These are phyloP conservation scores for Ornithoptera alexandrae DNA, from an alignment of 2,888 invertebrate genomes.

Conservation along the genomic window DNA sequence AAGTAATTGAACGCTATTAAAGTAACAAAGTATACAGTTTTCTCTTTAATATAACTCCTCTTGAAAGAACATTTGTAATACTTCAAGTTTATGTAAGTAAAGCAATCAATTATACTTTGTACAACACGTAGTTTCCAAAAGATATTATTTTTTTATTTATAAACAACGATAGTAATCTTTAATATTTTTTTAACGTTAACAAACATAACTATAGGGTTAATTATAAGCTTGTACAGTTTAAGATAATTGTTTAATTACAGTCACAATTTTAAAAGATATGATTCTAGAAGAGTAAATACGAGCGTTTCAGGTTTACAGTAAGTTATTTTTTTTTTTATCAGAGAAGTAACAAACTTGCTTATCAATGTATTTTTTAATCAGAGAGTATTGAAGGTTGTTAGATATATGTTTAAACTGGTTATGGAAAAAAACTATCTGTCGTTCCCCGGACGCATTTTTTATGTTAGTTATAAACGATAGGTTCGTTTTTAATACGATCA, in stretches of 20 bases:
- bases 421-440: not conserved
- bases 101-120: too few relatives aligned
- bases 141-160: not conserved
- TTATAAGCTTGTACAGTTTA: not conserved
- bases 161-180: too few relatives aligned
- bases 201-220: not conserved
- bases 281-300: not conserved
- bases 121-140: not conserved
- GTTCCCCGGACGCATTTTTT: not conserved
- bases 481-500: not conserved
- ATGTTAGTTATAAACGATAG: not conserved
- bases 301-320: not conserved
- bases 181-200: not conserved
- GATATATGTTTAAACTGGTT: slow-evolving; percentile 26
- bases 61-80: too few relatives aligned
- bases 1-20: too few relatives aligned
- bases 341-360: slow-evolving; percentile 37
- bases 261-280: not conserved
- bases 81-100: too few relatives aligned
- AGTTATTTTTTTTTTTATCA: slow-evolving; percentile 41
- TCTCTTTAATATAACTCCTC: too few relatives aligned
- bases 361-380: slow-evolving; percentile 44
- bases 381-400: slow-evolving; percentile 44
- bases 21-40: too few relatives aligned
- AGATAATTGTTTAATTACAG: not conserved